Evolutionary conservation across 2,888 invertebrate genomes (phyloP).

Genomic region (Pachydiplax longipennis): DNA sequence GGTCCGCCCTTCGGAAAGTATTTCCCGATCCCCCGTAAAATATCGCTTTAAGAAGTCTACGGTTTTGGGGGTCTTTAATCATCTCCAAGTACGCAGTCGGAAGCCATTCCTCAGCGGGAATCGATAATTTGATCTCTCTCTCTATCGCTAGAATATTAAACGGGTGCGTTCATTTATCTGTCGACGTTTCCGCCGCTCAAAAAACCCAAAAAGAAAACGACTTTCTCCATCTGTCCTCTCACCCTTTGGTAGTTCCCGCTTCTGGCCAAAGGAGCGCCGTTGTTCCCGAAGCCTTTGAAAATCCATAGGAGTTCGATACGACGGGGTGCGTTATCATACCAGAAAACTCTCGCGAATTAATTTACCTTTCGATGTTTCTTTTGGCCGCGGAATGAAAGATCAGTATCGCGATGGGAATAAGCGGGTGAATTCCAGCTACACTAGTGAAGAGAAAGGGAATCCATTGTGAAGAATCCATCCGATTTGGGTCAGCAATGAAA

Average conservation of each 20-base stretch:
- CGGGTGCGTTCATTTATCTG: neutral
- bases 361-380: too few species aligned
- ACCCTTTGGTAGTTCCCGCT: neutral
- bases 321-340: neutral
- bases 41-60: neutral
- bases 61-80: neutral
- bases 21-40: neutral
- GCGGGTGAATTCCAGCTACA: too few species aligned
- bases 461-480: too few species aligned
- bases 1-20: neutral
- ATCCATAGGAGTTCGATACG: neutral
- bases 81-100: neutral
- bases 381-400: too few species aligned
- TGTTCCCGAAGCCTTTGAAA: neutral
- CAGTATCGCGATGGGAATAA: too few species aligned
- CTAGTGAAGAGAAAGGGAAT: too few species aligned
- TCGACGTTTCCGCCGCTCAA: neutral
- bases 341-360: neutral
- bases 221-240: neutral
- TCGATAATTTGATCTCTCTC: neutral
- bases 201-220: neutral
- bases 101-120: neutral
- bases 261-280: neutral
- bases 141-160: neutral
- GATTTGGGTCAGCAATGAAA: too few species aligned